Conservation (phyloP, 2,113 vertebrate genomes). For the Hippocampus mohnikei region DNA sequence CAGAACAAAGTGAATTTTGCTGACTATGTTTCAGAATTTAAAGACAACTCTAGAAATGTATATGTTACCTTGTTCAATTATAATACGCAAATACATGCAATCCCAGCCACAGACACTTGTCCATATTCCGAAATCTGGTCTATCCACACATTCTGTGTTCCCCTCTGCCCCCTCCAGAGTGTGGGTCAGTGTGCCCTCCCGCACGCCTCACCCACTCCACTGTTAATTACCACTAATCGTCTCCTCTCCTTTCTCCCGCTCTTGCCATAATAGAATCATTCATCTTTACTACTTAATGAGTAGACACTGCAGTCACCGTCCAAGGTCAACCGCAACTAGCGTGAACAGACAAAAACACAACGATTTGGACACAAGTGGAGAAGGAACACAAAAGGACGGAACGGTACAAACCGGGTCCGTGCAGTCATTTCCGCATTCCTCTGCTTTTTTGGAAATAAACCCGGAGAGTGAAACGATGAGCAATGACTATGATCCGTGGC, state of each 20-base stretch:
- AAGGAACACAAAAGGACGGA: constrained; percentile 12
- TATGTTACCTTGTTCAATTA: background rate
- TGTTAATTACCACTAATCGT: constrained; percentile 78
- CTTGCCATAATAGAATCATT: constrained; percentile 73
- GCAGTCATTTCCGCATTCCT: constrained; percentile 45
- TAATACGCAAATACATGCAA: background rate
- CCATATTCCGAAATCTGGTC: constrained; percentile 23
- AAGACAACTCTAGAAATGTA: background rate
- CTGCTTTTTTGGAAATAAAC: constrained; percentile 31
- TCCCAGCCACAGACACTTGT: constrained; percentile 2
- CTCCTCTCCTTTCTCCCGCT: constrained; percentile 54
- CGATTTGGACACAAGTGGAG: constrained; percentile 36
- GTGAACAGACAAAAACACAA: constrained; percentile 35
- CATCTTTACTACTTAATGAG: constrained; percentile 77
- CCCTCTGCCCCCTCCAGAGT: constrained; percentile 47
- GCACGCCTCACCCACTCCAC: constrained; percentile 54
- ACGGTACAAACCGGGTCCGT: background rate
- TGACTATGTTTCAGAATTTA: background rate
- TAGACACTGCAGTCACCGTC: constrained; percentile 65
- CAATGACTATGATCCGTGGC: constrained; percentile 40
- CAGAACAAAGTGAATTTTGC: background rate
- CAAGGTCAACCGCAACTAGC: constrained; percentile 66
- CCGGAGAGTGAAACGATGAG: constrained; percentile 25
- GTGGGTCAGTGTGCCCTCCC: constrained; percentile 65
- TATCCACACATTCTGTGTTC: constrained; percentile 9